These are phyloP conservation scores for Lepus americanus DNA, from an alignment of 2,113 vertebrate genomes.

Conservation along the genomic window DNA sequence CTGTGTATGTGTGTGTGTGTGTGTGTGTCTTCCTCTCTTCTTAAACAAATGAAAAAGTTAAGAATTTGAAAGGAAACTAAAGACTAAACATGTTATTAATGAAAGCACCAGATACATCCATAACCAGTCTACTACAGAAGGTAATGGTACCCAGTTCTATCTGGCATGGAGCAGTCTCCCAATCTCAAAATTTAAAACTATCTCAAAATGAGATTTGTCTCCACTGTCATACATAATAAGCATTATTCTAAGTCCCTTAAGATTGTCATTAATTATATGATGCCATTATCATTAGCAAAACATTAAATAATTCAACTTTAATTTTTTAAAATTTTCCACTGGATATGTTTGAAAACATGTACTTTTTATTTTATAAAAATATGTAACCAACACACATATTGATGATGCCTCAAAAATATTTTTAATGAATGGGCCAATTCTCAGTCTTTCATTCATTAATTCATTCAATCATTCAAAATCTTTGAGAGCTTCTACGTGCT, in stretches of 20 bases:
- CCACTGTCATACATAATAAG: slow-evolving; percentile 12
- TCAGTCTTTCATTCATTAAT: background rate
- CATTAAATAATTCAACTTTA: slow-evolving; percentile 10
- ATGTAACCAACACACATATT: background rate
- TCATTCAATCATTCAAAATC: background rate
- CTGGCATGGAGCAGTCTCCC: background rate
- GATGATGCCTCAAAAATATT: background rate
- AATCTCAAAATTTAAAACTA: slow-evolving; percentile 34
- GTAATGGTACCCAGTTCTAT: slow-evolving; percentile 6
- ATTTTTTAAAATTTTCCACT: slow-evolving; percentile 14
- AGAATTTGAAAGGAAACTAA: background rate
- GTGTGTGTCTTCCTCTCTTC: no score
- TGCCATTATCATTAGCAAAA: background rate
- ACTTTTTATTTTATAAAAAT: slow-evolving; percentile 26
- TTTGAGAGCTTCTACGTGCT: background rate
- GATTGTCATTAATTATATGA: background rate
- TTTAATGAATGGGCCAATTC: background rate
- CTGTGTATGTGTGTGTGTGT: no score
- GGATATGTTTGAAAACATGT: background rate
- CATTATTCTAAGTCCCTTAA: background rate
- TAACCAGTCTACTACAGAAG: slow-evolving; percentile 10
- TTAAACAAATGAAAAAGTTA: no score
- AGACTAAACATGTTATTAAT: slow-evolving; percentile 8
- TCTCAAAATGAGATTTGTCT: slow-evolving; percentile 9
- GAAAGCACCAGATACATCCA: background rate